Base-by-base conservation (phyloP, 92 coral and sea anemone species). In the Heliopora coerulea region DNA sequence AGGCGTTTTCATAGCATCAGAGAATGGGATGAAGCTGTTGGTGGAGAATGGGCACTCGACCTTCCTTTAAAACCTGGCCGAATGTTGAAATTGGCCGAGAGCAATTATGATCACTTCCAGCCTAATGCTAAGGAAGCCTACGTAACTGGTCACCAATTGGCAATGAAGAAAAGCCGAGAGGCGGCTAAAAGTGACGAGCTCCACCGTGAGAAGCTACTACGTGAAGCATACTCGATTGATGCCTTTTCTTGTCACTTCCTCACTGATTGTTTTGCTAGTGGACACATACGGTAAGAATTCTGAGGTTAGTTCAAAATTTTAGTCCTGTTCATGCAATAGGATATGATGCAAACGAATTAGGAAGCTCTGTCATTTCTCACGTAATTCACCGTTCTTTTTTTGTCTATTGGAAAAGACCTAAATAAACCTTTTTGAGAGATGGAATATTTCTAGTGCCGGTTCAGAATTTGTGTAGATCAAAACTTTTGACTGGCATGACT, bases 51-150 rank as follows among this genome's bases (percentile, higher is more conserved):
- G 84, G 0, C 49, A 3, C 54, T 33, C 3, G 81, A 69, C 8
- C 14, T 79, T 1, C 88, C 82, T 0, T 24, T 73, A 10, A 42
- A 27, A 12, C 27, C 9, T 10, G 84, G 84, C 21, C 40, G 74
- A n/a, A 74, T 80, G 79, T 18, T 84, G 73, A 59, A 75, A 50
- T 34, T 84, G 26, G 88, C 88, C 1, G 20, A 14, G 29, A 52
- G 66, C 0, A 84, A 84, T 23, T 37, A 56, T 72, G 88, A 84
- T 44, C 88, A 84, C 35, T 84, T 84, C 41, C 67, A 54, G 30
- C 88, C 88, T 18, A 34, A 65, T 9, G 85, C 85, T 19, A 62
- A 74, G 54, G 33, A 72, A 14, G 85, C 88, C 7, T 84, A 80
- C 35, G 62, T 80, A 3, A 31, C 41, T 41, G 88, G 88, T 0